Percentiles rank a stretch among this genome's conserved stretches.
phyloP scores from a whole-genome alignment of 2,888 invertebrate genomes.

The Lochmaea capreae region DNA sequence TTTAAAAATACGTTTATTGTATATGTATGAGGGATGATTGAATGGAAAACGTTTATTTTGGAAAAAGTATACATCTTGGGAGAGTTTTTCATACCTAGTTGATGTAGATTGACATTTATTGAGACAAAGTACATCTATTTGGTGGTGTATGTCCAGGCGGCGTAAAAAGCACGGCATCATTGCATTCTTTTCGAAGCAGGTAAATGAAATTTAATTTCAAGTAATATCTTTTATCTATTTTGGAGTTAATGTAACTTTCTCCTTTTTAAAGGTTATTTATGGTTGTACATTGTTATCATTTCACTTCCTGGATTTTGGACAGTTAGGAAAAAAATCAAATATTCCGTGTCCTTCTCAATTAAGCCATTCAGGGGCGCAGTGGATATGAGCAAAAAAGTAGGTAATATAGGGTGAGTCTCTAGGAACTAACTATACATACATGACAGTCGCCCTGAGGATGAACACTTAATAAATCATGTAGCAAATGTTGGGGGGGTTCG shows the following conservation, averaged over 20 bases:
- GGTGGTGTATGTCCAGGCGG: neutral
- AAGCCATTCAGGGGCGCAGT: conserved; percentile 16
- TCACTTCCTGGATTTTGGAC: conserved; percentile 18
- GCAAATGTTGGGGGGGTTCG: too few species aligned
- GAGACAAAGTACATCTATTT: too few species aligned
- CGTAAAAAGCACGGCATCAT: conserved; percentile 9
- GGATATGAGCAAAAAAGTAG: too few species aligned
- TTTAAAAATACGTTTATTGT: neutral
- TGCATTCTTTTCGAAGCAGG: conserved; percentile 25
- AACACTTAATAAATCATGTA: too few species aligned
- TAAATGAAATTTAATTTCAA: conserved; percentile 31
- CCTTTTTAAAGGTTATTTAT: conserved; percentile 39
- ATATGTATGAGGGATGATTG: neutral
- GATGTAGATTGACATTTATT: too few species aligned
- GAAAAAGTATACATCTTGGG: too few species aligned
- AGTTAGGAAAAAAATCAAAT: conserved; percentile 16
- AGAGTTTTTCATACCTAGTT: too few species aligned
- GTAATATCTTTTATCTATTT: conserved; percentile 38
- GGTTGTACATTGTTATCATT: conserved; percentile 26
- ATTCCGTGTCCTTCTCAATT: conserved; percentile 14
- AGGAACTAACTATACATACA: too few species aligned
- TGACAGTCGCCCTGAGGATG: too few species aligned
- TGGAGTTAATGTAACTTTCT: conserved; percentile 36
- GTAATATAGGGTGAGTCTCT: too few species aligned
- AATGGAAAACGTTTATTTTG: neutral